Evolutionary conservation across 2,113 vertebrate species (phyloP), one percentile per base, ranked within the genome.

Genomic region (Oostethus manadensis): DNA sequence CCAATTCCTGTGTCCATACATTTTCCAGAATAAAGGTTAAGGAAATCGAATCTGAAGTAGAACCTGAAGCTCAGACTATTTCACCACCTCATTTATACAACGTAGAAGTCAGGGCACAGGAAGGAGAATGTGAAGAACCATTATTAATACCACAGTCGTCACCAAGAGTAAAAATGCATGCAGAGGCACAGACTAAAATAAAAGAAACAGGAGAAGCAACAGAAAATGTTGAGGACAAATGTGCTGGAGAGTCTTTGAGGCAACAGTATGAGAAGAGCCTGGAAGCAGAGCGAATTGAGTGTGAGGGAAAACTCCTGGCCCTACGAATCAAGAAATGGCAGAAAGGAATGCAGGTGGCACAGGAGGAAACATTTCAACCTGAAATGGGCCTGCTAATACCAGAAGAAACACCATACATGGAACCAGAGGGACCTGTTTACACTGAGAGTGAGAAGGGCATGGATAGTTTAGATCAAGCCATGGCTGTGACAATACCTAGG

Each of bases 291-390:
- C 59, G 70, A 1, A 73, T 79, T 43, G 81, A 86, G 62, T 86
- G 83, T 78, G 79, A 88, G 45, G 81, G 86, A 40, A 86, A 88
- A 64, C 84, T 86, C n/a, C 70, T 86, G 0, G 78, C 87, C 15
- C 46, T 82, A 13, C 75, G 77, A 10, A 84, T 88, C 59, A 71
- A 70, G 51, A 87, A 88, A 69, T 89, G 89, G 88, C 87, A 89
- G 64, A 75, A 89, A 58, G 82, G 78, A 2, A 77, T 78, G 43
- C 70, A 63, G 16, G 73, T 82, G 73, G 60, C 84, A 48, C 60
- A 77, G 61, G 77, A 81, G 35, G 64, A 79, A 55, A 50, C 29
- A 14, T 70, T 78, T 73, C 55, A 69, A 4, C 55, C 74, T 17
- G 77, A 80, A 70, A 68, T 60, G 8, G 72, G 64, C 50, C 54